Evolutionary conservation across 1,140 invertebrate species (phyloP), one percentile per base, ranked within the genome.

Genomic region (Riptortus pedestris): DNA sequence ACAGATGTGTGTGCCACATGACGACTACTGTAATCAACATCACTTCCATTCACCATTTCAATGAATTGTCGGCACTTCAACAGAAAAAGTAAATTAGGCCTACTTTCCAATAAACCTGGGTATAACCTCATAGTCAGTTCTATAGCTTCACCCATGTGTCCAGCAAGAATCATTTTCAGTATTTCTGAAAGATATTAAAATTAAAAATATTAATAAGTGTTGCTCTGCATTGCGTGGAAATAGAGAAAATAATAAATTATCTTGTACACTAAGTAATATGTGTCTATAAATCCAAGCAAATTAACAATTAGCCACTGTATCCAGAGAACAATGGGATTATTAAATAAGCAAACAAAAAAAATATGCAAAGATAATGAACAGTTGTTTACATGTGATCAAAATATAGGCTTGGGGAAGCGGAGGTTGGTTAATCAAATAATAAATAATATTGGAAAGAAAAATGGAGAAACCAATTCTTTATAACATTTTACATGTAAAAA

Each of bases 21-120:
- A 20, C 65, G 20, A 0, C 27, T n/a, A 27, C 18, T 31, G 14
- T 33, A 2, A 9, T 66, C 85, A 16, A 85, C 82, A 74, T 91
- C 88, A 48, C 85, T 84, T 59, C 88, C 88, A 74, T 90, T 90
- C 60, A 90, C 86, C 88, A 90, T 90, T 78, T 99, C 96, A 26
- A 99, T 89, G 78, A 98, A 98, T 78, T 98, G 94, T 68, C 96
- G 85, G 77, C 93, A 96, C 76, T 96, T 96, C 62, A 99, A 80
- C 75, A 92, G 85, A 76, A 98, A 97, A 71, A 93, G 81, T 67
- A 98, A 79, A 74, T 96, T 91, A 69, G 84, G 84, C 78, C 96
- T 92, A 48, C 83, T 80, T 74, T 96, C 90, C 69, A 98, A 77
- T 43, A 98, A 79, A 14, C 87, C 88, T 7, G 95, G 94, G 79